These are phyloP conservation scores for Holacanthus passer DNA, from an alignment of 2,113 vertebrate species.

Conservation along the genomic window DNA sequence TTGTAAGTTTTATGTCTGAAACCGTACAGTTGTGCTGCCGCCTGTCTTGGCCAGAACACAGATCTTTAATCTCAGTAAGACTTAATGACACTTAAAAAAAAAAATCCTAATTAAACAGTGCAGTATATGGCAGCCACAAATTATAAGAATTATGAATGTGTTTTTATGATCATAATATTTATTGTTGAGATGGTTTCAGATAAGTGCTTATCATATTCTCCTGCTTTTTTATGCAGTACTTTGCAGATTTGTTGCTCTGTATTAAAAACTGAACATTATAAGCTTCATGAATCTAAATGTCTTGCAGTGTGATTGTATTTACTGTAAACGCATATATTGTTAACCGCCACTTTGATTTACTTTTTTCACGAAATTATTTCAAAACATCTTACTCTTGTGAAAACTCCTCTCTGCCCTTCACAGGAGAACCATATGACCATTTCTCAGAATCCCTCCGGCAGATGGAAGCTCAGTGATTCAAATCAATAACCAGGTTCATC, in stretches of 20 bases:
- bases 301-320: not conserved
- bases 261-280: no score
- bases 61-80: no score
- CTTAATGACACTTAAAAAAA: no score
- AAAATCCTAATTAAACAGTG: no score
- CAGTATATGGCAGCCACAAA: no score
- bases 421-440: not conserved
- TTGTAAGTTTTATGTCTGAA: no score
- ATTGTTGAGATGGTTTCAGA: no score
- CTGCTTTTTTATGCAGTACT: not conserved
- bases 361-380: constrained; percentile 4
- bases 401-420: constrained; percentile 13
- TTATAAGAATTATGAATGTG: no score
- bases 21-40: no score
- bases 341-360: not conserved
- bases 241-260: not conserved
- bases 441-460: constrained; percentile 40
- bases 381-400: constrained; percentile 19
- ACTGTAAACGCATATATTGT: not conserved
- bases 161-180: no score
- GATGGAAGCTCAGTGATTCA: constrained; percentile 12
- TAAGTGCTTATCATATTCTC: not conserved
- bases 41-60: no score
- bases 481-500: constrained; percentile 43
- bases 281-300: not conserved